Percentiles rank a stretch among this genome's conserved stretches.
Evolutionary conservation across 2,797 vertebrate species (phyloP).

Genomic region (Echeneis naucrates): DNA sequence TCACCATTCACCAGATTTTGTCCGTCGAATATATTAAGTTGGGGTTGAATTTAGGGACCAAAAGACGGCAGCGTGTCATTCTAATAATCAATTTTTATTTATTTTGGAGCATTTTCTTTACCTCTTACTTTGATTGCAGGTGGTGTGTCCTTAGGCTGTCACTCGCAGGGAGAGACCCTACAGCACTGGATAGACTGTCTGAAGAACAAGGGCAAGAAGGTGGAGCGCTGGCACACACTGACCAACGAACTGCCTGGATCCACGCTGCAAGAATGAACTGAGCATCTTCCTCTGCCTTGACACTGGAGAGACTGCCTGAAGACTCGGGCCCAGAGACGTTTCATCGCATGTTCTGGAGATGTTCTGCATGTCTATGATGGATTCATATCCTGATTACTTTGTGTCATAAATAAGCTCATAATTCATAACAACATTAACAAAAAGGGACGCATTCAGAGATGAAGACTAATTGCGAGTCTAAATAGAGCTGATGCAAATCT

Average conservation of each 20-base stretch:
- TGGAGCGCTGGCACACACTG: slow-evolving; percentile 93
- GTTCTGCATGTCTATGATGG: slow-evolving; percentile 71
- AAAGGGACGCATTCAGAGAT: slow-evolving; percentile 37
- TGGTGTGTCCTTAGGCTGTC: slow-evolving; percentile 88
- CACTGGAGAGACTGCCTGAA: slow-evolving; percentile 20
- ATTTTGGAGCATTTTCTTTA: neutral
- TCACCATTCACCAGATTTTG: too few species aligned
- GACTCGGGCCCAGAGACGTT: slow-evolving; percentile 41
- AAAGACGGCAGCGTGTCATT: neutral
- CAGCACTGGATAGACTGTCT: slow-evolving; percentile 93
- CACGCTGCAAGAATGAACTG: slow-evolving; percentile 79
- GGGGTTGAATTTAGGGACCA: slow-evolving; percentile 1
- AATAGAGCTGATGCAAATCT: slow-evolving; percentile 42
- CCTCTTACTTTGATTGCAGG: slow-evolving; percentile 73
- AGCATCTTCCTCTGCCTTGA: slow-evolving; percentile 18
- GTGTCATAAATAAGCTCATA: slow-evolving; percentile 57
- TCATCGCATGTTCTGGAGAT: slow-evolving; percentile 66
- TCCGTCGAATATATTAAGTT: too few species aligned
- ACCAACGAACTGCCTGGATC: slow-evolving; percentile 92
- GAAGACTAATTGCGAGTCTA: slow-evolving; percentile 26
- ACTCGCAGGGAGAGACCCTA: slow-evolving; percentile 87
- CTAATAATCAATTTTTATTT: neutral
- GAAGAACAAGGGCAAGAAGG: slow-evolving; percentile 87
- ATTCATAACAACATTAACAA: slow-evolving; percentile 34
- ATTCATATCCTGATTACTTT: slow-evolving; percentile 57